phyloP scores from a whole-genome alignment of 1,140 invertebrate genomes.

The Daktulosphaira vitifoliae region DNA sequence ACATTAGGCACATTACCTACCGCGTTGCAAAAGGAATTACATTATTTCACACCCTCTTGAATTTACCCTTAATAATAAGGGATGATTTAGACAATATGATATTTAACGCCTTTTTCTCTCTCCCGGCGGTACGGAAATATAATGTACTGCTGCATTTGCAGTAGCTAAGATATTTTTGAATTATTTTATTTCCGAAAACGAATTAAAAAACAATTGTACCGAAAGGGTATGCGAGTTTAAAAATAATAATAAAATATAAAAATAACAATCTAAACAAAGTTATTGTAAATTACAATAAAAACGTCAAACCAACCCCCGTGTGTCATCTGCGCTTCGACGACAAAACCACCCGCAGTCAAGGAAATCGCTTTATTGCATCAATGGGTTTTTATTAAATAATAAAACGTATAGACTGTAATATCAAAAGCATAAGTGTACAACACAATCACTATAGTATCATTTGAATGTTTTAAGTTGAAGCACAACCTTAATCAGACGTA shows the following conservation, averaged over 20 bases:
- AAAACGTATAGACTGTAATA: too few relatives aligned
- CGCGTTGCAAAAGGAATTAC: slow-evolving; percentile 10
- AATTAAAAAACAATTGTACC: slow-evolving; percentile 23
- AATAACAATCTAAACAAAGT: slow-evolving; percentile 31
- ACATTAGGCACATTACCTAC: not conserved
- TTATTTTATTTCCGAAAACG: slow-evolving; percentile 8
- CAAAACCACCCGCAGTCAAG: slow-evolving; percentile 26
- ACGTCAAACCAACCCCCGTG: slow-evolving; percentile 24
- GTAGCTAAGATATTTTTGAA: not conserved
- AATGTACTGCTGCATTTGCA: slow-evolving; percentile 2
- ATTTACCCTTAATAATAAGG: too few relatives aligned
- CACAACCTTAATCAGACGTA: too few relatives aligned
- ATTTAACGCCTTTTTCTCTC: slow-evolving; percentile 23
- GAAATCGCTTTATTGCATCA: slow-evolving; percentile 27
- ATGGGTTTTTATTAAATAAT: slow-evolving; percentile 31
- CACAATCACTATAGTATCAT: too few relatives aligned
- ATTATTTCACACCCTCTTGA: slow-evolving; percentile 7
- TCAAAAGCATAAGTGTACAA: too few relatives aligned
- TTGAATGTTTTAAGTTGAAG: too few relatives aligned
- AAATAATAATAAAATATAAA: slow-evolving; percentile 8
- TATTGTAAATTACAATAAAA: slow-evolving; percentile 33
- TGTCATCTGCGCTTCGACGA: slow-evolving; percentile 26
- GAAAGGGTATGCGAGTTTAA: not conserved
- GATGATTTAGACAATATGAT: slow-evolving; percentile 16
- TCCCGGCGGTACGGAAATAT: not conserved